Conservation (phyloP, 2,888 invertebrate species). For the Lumbricus terrestris region DNA sequence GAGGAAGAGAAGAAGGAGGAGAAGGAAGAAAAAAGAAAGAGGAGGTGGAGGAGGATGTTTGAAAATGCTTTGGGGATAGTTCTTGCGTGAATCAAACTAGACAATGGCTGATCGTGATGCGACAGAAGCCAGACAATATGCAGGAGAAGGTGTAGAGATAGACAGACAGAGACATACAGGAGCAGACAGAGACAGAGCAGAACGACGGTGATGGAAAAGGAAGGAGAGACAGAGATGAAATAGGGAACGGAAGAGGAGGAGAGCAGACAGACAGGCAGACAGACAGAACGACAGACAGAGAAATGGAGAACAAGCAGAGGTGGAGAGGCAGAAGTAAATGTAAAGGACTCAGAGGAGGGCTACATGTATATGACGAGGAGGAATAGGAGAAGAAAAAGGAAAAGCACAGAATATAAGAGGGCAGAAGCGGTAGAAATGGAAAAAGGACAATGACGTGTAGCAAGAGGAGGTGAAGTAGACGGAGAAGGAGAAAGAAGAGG, state of each 20-base stretch:
- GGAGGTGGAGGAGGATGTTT: not conserved
- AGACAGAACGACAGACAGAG: too few relatives aligned
- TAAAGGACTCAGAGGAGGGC: not conserved
- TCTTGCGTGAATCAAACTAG: not conserved
- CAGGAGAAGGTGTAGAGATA: not conserved
- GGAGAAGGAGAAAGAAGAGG: not conserved
- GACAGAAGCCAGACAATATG: not conserved
- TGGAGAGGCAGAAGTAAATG: not conserved
- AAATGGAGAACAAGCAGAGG: too few relatives aligned
- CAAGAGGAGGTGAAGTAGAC: not conserved
- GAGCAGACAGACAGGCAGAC: too few relatives aligned
- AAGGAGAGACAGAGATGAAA: not conserved
- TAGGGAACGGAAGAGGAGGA: not conserved
- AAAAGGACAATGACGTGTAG: not conserved
- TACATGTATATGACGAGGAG: not conserved
- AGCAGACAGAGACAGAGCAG: not conserved
- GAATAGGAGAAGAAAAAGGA: not conserved
- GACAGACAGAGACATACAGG: too few relatives aligned
- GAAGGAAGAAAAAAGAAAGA: too few relatives aligned
- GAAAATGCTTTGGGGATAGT: not conserved
- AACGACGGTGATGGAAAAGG: not conserved
- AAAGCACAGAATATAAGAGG: not conserved
- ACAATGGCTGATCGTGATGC: not conserved
- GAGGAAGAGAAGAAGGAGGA: too few relatives aligned
- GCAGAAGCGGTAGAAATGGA: too few relatives aligned